Evolutionary conservation across 1,140 invertebrate species (phyloP), one percentile per base, ranked within the genome.

Genomic region (Thalassaphorura encarpata): DNA sequence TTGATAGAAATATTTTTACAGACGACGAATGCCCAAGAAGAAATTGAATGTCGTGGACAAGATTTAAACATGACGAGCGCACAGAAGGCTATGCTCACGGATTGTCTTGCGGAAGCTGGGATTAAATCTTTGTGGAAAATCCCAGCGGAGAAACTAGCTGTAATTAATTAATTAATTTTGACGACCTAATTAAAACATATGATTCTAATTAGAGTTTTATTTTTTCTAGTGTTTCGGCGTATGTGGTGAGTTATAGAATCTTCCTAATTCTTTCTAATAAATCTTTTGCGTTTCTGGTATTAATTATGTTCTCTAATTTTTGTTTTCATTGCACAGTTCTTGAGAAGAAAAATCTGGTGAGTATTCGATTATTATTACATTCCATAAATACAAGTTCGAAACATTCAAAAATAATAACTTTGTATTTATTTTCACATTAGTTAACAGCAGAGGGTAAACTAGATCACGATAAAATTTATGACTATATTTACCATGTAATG

Each of bases 391-490:
- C n/a, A 11, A 36, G 11, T 36, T 36, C 33, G n/a, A 36, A 36
- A 11, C n/a, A 36, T 11, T 36, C n/a, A 11, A 11, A 11, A n/a
- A 11, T 36, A 11, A 36, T 36, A 36, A 36, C n/a, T 11, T 36
- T 36, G n/a, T n/a, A 11, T 36, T 36, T 11, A 36, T n/a, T n/a
- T n/a, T 36, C 33, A 36, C 33, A n/a, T 36, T 36, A 36, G 33
- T n/a, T 36, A 11, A 36, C 33, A 36, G 33, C 33, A 36, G 33
- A 36, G 11, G 33, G 33, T n/a, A 36, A 39, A 39, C 28, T 53
- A n/a, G 56, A 52, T 40, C 50, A 52, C 29, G 56, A 58, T 26
- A 49, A 50, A 39, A 58, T 58, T 27, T 45, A 52, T 16, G 27
- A 24, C 3, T 58, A 58, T 28, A 48, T 58, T 24, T 24, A 40